Conservation (phyloP, 2,888 invertebrate genomes). For the Patella depressa region DNA sequence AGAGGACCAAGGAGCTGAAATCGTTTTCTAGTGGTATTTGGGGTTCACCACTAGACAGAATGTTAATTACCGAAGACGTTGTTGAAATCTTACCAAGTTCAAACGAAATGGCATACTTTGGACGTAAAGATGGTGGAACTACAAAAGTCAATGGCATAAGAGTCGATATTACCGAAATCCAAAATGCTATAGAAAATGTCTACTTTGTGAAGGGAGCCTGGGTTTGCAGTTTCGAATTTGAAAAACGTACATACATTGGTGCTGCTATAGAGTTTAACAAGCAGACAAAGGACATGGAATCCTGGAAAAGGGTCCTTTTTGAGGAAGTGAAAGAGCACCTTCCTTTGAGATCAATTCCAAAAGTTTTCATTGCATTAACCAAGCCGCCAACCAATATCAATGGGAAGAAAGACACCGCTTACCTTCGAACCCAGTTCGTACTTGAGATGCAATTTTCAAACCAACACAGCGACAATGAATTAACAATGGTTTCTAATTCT, state of each 20-base stretch:
- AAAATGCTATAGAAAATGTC: neutral
- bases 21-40: neutral
- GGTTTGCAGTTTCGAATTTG: neutral
- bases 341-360: neutral
- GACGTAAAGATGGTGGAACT: neutral
- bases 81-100: neutral
- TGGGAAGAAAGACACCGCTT: neutral
- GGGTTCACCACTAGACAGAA: neutral
- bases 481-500: neutral
- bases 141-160: conserved; percentile 1
- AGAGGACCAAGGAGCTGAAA: neutral
- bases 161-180: neutral
- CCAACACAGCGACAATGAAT: neutral
- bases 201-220: neutral
- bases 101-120: conserved; percentile 5
- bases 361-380: neutral
- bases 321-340: neutral
- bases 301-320: neutral
- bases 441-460: neutral
- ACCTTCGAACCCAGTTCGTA: neutral
- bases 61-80: neutral
- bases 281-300: neutral
- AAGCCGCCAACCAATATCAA: neutral
- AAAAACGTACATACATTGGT: neutral
- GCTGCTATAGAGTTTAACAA: neutral